A percentile compares a stretch with the other conserved stretches of the same genome.
phyloP scores from a whole-genome alignment of 92 coral and sea anemone genomes.

The Porites rus region DNA sequence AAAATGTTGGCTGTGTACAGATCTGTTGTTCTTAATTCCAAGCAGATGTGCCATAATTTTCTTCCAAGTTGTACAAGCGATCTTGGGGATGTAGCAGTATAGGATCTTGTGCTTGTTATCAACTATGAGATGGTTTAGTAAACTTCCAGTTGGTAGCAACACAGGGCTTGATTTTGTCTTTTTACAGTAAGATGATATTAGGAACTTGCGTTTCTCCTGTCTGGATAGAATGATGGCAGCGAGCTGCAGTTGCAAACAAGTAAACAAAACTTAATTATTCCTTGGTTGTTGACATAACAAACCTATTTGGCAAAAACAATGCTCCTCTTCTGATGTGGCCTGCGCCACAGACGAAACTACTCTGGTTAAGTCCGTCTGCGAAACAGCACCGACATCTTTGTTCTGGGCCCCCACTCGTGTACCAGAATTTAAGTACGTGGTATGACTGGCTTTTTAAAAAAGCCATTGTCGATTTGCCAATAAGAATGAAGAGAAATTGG shows the following conservation, averaged over 20 bases:
- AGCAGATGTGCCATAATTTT: slow-evolving; percentile 21
- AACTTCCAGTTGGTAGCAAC: not conserved
- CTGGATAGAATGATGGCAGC: slow-evolving; percentile 10
- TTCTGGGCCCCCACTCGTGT: no score
- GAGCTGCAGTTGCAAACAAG: not conserved
- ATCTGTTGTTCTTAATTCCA: not conserved
- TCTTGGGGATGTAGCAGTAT: slow-evolving; percentile 54
- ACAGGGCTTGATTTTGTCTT: not conserved
- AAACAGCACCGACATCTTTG: no score
- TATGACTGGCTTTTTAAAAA: no score
- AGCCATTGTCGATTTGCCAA: no score
- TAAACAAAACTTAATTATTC: no score
- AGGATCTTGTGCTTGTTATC: slow-evolving; percentile 47
- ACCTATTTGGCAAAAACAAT: no score
- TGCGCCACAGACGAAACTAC: no score
- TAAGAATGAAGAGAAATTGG: no score
- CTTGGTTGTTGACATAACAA: not conserved
- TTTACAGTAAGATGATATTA: slow-evolving; percentile 16
- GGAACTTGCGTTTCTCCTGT: slow-evolving; percentile 29
- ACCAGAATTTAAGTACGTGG: no score
- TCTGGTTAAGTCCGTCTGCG: no score
- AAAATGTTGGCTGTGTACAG: slow-evolving; percentile 23
- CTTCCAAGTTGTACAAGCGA: slow-evolving; percentile 51
- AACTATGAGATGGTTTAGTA: slow-evolving; percentile 40
- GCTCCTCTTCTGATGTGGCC: no score